Evolutionary conservation across 1,140 invertebrate species (phyloP).

Genomic region (Drosophila suzukii): DNA sequence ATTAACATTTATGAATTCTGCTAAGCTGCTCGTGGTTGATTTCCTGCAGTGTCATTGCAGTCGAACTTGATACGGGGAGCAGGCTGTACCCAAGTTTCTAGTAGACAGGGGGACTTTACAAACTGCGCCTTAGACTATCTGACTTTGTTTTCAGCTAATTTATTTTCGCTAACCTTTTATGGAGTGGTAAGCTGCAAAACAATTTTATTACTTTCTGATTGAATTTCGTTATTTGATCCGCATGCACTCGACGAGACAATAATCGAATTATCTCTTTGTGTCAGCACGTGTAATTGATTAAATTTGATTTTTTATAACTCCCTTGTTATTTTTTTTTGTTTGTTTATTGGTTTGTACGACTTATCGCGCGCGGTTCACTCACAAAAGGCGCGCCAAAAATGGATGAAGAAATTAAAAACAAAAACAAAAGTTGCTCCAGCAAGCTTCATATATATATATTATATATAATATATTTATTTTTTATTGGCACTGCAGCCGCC

Average conservation of each 20-base stretch:
- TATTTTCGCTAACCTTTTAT: slow-evolving; percentile 63
- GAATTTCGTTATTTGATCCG: slow-evolving; percentile 9
- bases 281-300: slow-evolving; percentile 48
- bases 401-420: slow-evolving; percentile 14
- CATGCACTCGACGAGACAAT: slow-evolving; percentile 21
- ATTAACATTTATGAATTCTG: slow-evolving; percentile 27
- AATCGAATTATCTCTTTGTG: slow-evolving; percentile 26
- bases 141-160: slow-evolving; percentile 30
- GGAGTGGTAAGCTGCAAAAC: slow-evolving; percentile 22
- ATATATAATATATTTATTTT: slow-evolving; percentile 13
- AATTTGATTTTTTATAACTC: slow-evolving; percentile 16
- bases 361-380: slow-evolving; percentile 23
- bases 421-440: slow-evolving; percentile 24
- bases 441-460: slow-evolving; percentile 1
- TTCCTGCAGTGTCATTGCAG: slow-evolving; percentile 54
- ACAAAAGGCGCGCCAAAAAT: slow-evolving; percentile 56
- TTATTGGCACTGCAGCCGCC: slow-evolving; percentile 38
- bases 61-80: slow-evolving; percentile 25
- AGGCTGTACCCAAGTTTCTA: slow-evolving; percentile 13
- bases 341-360: slow-evolving; percentile 16
- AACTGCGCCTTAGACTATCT: slow-evolving; percentile 62
- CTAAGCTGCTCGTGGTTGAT: slow-evolving; percentile 4
- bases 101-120: slow-evolving; percentile 18
- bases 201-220: slow-evolving; percentile 42
- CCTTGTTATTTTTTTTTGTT: background rate